Evolutionary conservation across 2,113 vertebrate genomes (phyloP).

Genomic region (Psittacara wagleri): DNA sequence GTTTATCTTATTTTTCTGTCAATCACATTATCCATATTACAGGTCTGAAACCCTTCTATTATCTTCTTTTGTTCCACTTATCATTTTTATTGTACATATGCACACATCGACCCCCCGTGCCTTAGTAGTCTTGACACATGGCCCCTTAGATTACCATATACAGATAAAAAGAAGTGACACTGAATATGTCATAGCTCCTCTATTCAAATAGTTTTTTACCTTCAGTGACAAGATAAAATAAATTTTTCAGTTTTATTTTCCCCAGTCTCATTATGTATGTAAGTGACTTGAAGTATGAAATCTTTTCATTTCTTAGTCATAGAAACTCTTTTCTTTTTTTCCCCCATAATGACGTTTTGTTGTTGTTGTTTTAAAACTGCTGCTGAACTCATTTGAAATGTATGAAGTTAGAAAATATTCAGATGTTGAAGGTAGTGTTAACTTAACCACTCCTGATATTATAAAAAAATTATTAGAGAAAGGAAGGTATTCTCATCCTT

Average conservation of each 20-base stretch:
- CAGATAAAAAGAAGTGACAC: background rate
- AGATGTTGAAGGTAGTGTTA: background rate
- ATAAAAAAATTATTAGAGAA: background rate
- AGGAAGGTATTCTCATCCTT: background rate
- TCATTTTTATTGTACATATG: background rate
- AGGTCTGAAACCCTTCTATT: background rate
- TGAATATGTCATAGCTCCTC: background rate
- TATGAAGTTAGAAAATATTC: background rate
- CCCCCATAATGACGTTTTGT: constrained; percentile 3
- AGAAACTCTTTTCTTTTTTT: background rate
- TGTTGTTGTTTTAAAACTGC: background rate
- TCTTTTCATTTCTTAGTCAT: constrained; percentile 5
- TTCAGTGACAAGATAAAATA: background rate
- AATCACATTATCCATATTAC: background rate
- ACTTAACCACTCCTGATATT: background rate
- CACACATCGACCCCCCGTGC: background rate
- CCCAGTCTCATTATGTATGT: background rate
- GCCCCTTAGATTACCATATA: background rate
- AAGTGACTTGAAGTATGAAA: background rate
- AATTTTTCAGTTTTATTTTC: background rate
- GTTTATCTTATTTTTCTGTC: background rate
- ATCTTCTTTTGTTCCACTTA: background rate
- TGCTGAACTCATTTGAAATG: background rate
- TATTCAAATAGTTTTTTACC: background rate
- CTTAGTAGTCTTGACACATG: background rate